Evolutionary conservation across 2,797 vertebrate genomes (phyloP).

Genomic region (Arrhamphus sclerolepis): DNA sequence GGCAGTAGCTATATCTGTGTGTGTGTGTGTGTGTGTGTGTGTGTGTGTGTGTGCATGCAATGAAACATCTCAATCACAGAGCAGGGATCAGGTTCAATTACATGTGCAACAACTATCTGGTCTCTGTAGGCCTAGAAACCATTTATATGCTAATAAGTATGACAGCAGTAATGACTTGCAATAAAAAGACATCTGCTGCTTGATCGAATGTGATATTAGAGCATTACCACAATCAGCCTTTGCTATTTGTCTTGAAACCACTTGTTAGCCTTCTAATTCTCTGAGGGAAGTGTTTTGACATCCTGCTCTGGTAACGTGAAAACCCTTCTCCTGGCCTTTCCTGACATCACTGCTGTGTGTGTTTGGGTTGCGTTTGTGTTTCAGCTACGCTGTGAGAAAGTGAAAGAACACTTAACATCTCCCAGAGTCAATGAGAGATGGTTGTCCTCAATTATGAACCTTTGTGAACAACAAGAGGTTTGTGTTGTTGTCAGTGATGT

Average conservation of each 20-base stretch:
- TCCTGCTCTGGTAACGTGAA: constrained; percentile 32
- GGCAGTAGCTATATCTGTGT: no score
- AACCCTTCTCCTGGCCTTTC: constrained; percentile 30
- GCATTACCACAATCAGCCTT: constrained; percentile 65
- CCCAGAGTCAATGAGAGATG: constrained; percentile 3
- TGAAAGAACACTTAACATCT: constrained; percentile 2
- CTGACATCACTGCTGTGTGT: constrained; percentile 9
- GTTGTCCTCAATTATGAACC: constrained; percentile 3
- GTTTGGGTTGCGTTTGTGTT: constrained; percentile 9
- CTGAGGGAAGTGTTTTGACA: constrained; percentile 59
- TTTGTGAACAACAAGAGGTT: not conserved
- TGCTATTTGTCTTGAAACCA: constrained; percentile 63
- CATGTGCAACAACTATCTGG: constrained; percentile 69
- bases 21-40: not conserved
- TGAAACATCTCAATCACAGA: constrained; percentile 70
- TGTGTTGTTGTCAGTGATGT: not conserved
- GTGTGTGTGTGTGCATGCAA: constrained; percentile 24
- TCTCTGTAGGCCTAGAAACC: constrained; percentile 71
- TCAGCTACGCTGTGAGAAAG: not conserved
- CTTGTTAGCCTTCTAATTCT: constrained; percentile 58
- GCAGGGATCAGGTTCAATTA: constrained; percentile 74
- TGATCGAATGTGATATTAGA: constrained; percentile 78
- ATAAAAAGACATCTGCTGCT: constrained; percentile 80
- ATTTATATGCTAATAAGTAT: constrained; percentile 84
- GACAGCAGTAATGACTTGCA: constrained; percentile 77